Evolutionary conservation across 1,140 invertebrate genomes (phyloP), one percentile per base, ranked within the genome.

Genomic region (Monochamus saltuarius): DNA sequence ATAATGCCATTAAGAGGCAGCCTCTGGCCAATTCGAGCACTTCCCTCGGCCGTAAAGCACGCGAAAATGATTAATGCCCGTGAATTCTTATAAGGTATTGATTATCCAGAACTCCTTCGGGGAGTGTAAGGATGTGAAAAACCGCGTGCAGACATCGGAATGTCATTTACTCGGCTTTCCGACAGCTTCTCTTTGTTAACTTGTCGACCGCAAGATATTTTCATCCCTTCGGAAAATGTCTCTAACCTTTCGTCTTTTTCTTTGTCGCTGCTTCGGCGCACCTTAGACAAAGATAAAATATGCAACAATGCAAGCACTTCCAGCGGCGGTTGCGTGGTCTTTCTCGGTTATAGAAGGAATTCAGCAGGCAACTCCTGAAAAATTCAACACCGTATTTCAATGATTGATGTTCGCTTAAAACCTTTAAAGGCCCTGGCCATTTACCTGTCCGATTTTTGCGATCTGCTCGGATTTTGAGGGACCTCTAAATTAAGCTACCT

Each of bases 201-300:
- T 58, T 64, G 59, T 61, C 62, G 62, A 64, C 62, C 62, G 53
- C 59, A 56, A 64, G 62, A 64, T 64, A 64, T 64, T 64, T 64
- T 43, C 59, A 62, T 58, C 49, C 59, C 54, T 39, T 42, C 58
- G 52, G 22, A 60, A 64, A 64, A 52, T 56, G 17, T 42, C 39
- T 42, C 16, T 42, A 29, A 42, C 39, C 39, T 42, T 42, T 42
- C 39, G 39, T 42, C 39, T 42, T 42, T 42, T 42, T 42, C 39
- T 16, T 42, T 16, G 11, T 13, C 39, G 10, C 7, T 10, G 16
- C 16, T 10, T 42, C n/a, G 16, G 16, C 39, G 6, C n/a, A 13
- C 39, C 16, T 42, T 16, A 16, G 39, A 42, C 16, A 42, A 16
- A 42, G 39, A 42, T 42, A 42, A 42, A 42, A 42, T 42, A 42